These are phyloP conservation scores for Triops longicaudatus DNA, from an alignment of 1,140 invertebrate species.

Conservation along the genomic window DNA sequence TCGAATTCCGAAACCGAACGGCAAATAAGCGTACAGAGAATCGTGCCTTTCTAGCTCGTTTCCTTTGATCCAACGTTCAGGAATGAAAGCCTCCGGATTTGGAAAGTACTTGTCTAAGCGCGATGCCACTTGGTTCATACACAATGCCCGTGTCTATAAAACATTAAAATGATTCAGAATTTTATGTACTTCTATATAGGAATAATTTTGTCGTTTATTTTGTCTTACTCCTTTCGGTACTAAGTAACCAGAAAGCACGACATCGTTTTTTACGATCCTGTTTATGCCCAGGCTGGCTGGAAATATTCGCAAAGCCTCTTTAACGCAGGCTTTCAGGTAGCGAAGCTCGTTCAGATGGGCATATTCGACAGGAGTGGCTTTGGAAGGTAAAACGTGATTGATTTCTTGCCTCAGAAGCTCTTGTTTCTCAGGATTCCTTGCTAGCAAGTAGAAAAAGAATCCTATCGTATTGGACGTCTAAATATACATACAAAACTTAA, in stretches of 20 bases:
- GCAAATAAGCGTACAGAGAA: slow-evolving; percentile 48
- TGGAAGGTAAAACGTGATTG: slow-evolving; percentile 16
- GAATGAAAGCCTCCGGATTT: slow-evolving; percentile 45
- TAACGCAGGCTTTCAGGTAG: slow-evolving; percentile 56
- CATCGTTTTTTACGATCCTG: slow-evolving; percentile 34
- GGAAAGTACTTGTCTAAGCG: slow-evolving; percentile 44
- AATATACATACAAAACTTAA: no score
- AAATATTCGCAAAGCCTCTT: slow-evolving; percentile 54
- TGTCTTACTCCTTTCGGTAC: slow-evolving; percentile 51
- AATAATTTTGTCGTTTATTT: slow-evolving; percentile 21
- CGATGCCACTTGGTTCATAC: slow-evolving; percentile 53
- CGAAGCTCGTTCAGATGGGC: slow-evolving; percentile 32
- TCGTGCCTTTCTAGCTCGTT: slow-evolving; percentile 37
- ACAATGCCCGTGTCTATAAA: slow-evolving; percentile 44
- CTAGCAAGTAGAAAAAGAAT: slow-evolving; percentile 54
- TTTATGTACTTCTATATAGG: no score
- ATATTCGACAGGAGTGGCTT: slow-evolving; percentile 38
- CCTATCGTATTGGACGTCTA: slow-evolving; percentile 48
- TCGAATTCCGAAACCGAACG: slow-evolving; percentile 54
- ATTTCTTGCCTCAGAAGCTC: slow-evolving; percentile 36
- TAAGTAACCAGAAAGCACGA: slow-evolving; percentile 36
- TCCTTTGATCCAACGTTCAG: slow-evolving; percentile 49
- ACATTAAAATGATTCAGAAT: no score
- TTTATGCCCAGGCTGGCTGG: slow-evolving; percentile 36
- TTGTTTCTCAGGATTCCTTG: slow-evolving; percentile 47